Conservation (phyloP, 2,113 vertebrate genomes). For the Malurus melanocephalus region DNA sequence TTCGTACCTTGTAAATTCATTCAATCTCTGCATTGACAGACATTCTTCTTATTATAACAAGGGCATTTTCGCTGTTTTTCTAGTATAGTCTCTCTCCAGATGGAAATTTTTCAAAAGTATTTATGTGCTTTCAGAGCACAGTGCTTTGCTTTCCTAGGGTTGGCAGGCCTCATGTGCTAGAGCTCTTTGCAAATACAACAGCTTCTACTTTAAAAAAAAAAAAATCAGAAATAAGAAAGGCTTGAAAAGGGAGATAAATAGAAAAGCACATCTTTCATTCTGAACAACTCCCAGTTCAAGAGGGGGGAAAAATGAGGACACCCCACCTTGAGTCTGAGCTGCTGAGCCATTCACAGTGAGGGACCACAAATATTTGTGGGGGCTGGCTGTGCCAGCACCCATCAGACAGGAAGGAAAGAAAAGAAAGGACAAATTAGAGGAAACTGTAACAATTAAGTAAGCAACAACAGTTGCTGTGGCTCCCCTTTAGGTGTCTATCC, state of each 20-base stretch:
- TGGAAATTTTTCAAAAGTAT: not conserved
- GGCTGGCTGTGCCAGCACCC: not conserved
- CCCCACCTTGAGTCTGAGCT: not conserved
- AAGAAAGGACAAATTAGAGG: not conserved
- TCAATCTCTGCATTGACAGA: not conserved
- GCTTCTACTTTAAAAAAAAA: not conserved
- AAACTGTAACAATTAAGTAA: not conserved
- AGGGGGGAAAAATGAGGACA: not conserved
- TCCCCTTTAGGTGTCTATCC: not conserved
- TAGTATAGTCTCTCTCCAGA: not conserved
- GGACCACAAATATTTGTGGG: accelerated
- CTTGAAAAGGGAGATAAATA: not conserved
- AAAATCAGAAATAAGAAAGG: not conserved
- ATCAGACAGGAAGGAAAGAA: not conserved
- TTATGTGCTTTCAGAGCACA: not conserved
- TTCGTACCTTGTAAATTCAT: not conserved
- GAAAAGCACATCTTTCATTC: not conserved
- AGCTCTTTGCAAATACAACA: not conserved
- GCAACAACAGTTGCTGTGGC: not conserved
- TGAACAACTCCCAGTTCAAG: not conserved
- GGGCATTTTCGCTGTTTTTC: not conserved
- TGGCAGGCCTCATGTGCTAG: not conserved
- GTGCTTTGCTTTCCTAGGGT: not conserved
- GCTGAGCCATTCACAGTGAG: not conserved
- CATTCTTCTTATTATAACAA: not conserved